These are phyloP conservation scores for Hapalemur alaotrensis DNA, from an alignment of 2,797 vertebrate genomes.

Conservation along the genomic window DNA sequence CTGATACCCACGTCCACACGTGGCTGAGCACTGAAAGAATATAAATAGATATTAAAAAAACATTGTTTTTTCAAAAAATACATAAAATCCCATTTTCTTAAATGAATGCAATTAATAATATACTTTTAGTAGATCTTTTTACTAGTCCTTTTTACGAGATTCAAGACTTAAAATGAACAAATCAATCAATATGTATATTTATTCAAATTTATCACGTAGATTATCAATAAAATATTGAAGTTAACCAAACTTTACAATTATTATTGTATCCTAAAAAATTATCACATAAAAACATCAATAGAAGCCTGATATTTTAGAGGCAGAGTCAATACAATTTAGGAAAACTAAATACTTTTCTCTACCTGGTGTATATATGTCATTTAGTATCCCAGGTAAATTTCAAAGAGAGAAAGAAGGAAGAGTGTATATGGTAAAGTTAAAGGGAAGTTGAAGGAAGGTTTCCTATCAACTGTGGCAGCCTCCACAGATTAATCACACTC, in stretches of 20 bases:
- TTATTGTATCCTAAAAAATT: background rate
- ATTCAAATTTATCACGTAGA: background rate
- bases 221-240: background rate
- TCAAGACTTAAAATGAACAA: background rate
- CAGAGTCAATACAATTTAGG: background rate
- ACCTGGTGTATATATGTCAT: background rate
- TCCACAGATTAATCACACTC: background rate
- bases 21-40: slow-evolving; percentile 90
- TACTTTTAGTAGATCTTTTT: background rate
- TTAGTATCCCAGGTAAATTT: background rate
- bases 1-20: slow-evolving; percentile 94
- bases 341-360: background rate
- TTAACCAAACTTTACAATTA: background rate
- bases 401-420: background rate
- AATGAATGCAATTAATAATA: background rate
- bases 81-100: background rate
- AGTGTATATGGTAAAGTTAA: background rate
- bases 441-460: background rate
- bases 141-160: background rate
- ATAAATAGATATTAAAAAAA: background rate
- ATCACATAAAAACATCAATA: background rate
- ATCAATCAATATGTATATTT: background rate
- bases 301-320: background rate
- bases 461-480: background rate
- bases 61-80: background rate